Evolutionary conservation across 2,797 vertebrate species (phyloP).

Genomic region (Crypturellus tataupa): DNA sequence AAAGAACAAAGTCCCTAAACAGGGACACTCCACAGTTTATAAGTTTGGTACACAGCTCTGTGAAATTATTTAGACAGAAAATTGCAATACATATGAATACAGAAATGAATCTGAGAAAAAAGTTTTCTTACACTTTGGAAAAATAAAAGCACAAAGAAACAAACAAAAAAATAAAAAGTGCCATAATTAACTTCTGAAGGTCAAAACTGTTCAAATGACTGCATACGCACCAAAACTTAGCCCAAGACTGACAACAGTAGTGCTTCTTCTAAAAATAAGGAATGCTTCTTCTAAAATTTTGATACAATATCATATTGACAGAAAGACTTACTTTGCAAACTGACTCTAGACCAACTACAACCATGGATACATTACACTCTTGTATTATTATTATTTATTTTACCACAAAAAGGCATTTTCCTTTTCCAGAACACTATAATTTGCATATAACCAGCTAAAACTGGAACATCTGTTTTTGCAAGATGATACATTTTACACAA

Average conservation of each 20-base stretch:
- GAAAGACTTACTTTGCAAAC: neutral
- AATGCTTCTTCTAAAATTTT: neutral
- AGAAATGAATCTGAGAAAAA: neutral
- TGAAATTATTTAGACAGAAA: neutral
- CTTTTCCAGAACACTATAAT: neutral
- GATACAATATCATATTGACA: neutral
- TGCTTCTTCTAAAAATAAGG: neutral
- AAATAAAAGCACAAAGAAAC: neutral
- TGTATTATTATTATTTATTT: neutral
- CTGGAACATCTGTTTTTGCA: neutral
- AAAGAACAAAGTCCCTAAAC: neutral
- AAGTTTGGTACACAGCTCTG: neutral
- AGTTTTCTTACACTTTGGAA: neutral
- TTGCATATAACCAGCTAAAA: neutral
- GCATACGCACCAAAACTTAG: neutral
- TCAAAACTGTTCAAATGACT: neutral
- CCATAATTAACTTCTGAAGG: neutral
- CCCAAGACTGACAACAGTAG: neutral
- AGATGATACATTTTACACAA: neutral
- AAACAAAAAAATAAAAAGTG: neutral
- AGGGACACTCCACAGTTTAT: neutral
- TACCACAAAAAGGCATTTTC: neutral
- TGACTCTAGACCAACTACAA: neutral
- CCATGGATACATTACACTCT: neutral
- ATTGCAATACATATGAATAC: neutral